Base-by-base conservation (phyloP, 2,888 invertebrate genomes). In the Maniola hyperantus region DNA sequence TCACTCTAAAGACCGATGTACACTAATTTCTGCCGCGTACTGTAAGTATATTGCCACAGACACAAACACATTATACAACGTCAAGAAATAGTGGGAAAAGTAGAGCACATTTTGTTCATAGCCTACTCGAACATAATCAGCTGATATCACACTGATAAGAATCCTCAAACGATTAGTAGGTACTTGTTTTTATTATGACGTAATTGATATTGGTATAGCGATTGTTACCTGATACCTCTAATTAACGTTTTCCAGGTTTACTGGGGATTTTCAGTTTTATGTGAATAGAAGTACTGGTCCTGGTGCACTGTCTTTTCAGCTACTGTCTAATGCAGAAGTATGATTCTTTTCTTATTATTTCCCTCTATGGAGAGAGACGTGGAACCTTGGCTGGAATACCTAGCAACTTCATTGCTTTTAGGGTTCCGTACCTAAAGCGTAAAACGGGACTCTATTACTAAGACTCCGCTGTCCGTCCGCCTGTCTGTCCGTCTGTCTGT, bases 241-340 rank as follows among this genome's bases (percentile, higher is more conserved):
- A 36, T 26, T 51, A 36, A 51, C 7, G 10, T 20, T 36, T 67
- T 81, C 71, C 73, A 84, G 86, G 59, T 69, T 75, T n/a, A 69
- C 74, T 39, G 69, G 68, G 1, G 67, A 72, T 5, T 73, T 69
- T 46, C 72, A 74, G 4, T 82, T 82, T 68, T 77, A 80, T 59
- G 90, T 93, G 0, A 94, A 94, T 72, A 84, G 82, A 73, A 83
- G 85, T 39, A 86, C 88, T 6, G 94, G 94, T 7, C 92, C 93
- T 2, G 94, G 93, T 6, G 73, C 77, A 0, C 72, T 94, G 11
- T 83, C 82, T 46, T 84, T 94, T 72, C 88, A 89, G 67, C 73
- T 93, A 15, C 74, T 83, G 51, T 81, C 85, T 13, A 83, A 85
- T 70, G 83, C 90, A 53, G 84, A 88, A 71, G 94, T 94, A 84